Evolutionary conservation across 2,113 vertebrate species (phyloP).

Genomic region (Psophia crepitans): DNA sequence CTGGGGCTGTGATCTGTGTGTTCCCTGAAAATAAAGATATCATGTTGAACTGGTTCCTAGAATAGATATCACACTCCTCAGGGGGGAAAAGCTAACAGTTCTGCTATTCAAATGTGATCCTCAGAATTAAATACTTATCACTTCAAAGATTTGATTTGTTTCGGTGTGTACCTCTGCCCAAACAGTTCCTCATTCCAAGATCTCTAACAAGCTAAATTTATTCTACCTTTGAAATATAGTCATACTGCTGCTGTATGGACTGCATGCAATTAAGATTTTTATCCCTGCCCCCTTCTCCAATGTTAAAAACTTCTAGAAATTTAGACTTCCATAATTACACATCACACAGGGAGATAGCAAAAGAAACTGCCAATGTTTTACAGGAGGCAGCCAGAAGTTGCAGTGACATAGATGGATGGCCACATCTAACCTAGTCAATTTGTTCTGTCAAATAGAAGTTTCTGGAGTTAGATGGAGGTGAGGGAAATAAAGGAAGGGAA

Average conservation of each 20-base stretch:
- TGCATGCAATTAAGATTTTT: constrained; percentile 5
- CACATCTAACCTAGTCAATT: neutral
- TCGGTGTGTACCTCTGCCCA: neutral
- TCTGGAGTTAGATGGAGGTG: constrained; percentile 23
- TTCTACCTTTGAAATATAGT: constrained; percentile 22
- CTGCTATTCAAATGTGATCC: neutral
- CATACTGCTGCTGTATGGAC: neutral
- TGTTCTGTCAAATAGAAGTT: constrained; percentile 34
- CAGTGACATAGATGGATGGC: neutral
- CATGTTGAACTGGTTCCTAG: constrained; percentile 1
- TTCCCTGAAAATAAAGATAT: neutral
- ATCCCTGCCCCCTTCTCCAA: neutral
- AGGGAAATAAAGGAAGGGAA: neutral
- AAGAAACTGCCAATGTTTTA: neutral
- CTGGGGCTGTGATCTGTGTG: neutral
- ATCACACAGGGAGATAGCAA: neutral
- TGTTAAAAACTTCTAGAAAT: neutral
- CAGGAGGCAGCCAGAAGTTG: neutral
- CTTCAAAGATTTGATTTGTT: constrained; percentile 48
- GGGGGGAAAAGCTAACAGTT: neutral
- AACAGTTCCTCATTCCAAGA: neutral
- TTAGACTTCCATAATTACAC: neutral
- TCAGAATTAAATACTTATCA: constrained; percentile 24
- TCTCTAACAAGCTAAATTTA: neutral
- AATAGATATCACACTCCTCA: neutral